Evolutionary conservation across 2,113 vertebrate species (phyloP).

Genomic region (Triplophysa dalaica): DNA sequence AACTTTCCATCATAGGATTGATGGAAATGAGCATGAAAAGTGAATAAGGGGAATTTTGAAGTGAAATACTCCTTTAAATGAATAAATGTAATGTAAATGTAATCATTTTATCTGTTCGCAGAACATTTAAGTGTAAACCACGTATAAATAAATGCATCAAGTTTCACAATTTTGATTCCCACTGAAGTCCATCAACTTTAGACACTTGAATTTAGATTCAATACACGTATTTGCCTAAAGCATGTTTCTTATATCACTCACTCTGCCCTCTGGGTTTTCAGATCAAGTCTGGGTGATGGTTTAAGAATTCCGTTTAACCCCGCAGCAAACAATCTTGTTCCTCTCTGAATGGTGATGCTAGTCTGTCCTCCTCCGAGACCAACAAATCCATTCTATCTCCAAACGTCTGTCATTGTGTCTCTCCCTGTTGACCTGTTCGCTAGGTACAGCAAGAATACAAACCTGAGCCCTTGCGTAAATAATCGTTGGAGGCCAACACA

Average conservation of each 20-base stretch:
- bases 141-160: too few species aligned
- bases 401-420: conserved; percentile 45
- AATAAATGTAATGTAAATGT: too few species aligned
- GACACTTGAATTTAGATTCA: not conserved
- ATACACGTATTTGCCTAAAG: conserved; percentile 2
- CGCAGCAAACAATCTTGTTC: conserved; percentile 35
- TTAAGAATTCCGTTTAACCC: conserved; percentile 39
- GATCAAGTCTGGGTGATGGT: conserved; percentile 33
- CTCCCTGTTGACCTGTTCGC: conserved; percentile 19
- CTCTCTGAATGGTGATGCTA: conserved; percentile 34
- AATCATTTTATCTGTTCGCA: too few species aligned
- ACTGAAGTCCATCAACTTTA: not conserved
- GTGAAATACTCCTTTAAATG: too few species aligned
- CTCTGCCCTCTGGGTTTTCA: conserved; percentile 3
- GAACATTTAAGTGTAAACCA: too few species aligned
- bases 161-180: not conserved
- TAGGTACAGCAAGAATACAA: conserved; percentile 51
- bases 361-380: conserved; percentile 41
- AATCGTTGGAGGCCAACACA: conserved; percentile 64
- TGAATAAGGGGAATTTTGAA: too few species aligned
- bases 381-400: conserved; percentile 48
- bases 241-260: not conserved
- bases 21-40: too few species aligned
- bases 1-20: too few species aligned
- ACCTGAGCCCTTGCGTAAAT: conserved; percentile 67